Evolutionary conservation across 2,113 vertebrate species (phyloP), one percentile per base, ranked within the genome.

Genomic region (Podiceps cristatus): DNA sequence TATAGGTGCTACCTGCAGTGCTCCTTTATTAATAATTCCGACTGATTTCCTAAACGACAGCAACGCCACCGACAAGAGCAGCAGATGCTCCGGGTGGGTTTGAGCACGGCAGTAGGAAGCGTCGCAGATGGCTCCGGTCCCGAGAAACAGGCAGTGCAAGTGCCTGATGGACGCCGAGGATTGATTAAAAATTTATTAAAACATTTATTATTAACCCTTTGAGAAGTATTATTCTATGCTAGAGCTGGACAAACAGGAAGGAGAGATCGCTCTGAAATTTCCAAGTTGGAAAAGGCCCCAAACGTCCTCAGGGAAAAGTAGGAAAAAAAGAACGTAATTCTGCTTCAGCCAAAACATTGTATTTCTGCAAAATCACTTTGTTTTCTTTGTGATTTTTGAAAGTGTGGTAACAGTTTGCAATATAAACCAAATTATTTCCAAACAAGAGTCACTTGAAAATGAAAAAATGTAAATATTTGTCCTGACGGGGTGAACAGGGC

Each of bases 381-480:
- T 96, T 94, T 88, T 66, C 85, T 50, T 86, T 66, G 81, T 62
- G 81, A 75, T 82, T 76, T 88, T 79, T 86, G 49, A 49, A 72
- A 91, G 62, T 5, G 9, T 74, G 81, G 90, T 80, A 66, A 72
- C 53, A 17, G 87, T 75, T 71, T 7, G 25, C 25, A 69, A 83
- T 76, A 62, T 84, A 79, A 93, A 95, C 33, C 85, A 93, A 90
- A 75, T 59, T 12, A 74, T 89, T 94, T 63, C 91, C 95, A 96
- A 91, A 94, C 86, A 85, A 68, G 84, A 84, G 73, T 49, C 82
- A 95, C 91, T 91, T 72, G 79, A 87, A 62, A 78, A 91, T 31
- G 40, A 94, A 91, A 81, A 84, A 96, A 96, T 82, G 93, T 91
- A 96, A 97, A 96, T 96, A 97, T 95, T 96, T 96, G 81, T 29